Evolutionary conservation across 2,797 vertebrate genomes (phyloP), one percentile per base, ranked within the genome.

Genomic region (Glossophaga mutica): DNA sequence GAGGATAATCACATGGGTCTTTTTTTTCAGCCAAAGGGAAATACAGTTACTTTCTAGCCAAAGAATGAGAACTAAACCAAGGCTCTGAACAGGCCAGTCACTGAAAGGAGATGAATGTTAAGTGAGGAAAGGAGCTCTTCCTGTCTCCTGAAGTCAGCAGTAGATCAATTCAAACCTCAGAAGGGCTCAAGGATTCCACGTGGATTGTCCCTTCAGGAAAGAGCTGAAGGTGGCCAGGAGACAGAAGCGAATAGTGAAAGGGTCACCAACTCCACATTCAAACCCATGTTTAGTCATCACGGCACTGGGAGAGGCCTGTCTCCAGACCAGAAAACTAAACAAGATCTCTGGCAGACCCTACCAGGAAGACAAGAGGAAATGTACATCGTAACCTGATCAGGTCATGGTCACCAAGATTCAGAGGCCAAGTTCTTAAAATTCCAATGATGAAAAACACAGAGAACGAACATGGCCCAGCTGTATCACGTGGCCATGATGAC

Each of bases 341-440:
- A 26, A 84, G 46, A 70, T 62, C 92, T 91, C 71, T 55, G 37
- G 50, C 65, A 96, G 73, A 44, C 12, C 55, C 68, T 82, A 24
- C n/a, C 34, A 55, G 57, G 82, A 21, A 87, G 29, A 74, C 12
- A 84, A n/a, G 37, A 87, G 86, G 59, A 92, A 91, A 70, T 32
- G 26, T 29, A 71, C 73, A 14, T 46, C 78, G 50, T 9, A 50
- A 5, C 57, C 82, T 68, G 42, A 92, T 37, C 39, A 83, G 44
- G n/a, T 34, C 48, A 52, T 55, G 21, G 21, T 78, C 76, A 78
- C 76, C 76, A 52, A 78, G 71, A 79, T 46, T 55, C 87, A 82
- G 42, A 87, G 34, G 42, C 85, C 95, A 93, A 77, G 24, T 76
- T 87, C 92, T 85, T 85, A 79, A 59, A 71, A 59, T 50, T 94